Conservation (phyloP, 2,888 invertebrate genomes). For the Horisme vitalbata region DNA sequence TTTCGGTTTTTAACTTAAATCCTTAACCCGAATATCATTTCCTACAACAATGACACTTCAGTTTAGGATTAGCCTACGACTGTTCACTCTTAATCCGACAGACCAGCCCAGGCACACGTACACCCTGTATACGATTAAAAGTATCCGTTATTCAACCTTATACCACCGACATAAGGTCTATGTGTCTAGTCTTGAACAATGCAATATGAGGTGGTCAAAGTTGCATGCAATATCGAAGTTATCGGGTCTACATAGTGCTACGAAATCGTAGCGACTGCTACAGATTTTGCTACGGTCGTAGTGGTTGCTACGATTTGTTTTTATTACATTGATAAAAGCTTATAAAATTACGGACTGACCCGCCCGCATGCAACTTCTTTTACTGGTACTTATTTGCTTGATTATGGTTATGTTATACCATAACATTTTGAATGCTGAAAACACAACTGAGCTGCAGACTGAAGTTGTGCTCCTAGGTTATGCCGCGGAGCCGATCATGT, state of each 20-base stretch:
- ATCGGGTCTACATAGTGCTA: constrained; percentile 12
- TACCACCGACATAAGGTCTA: constrained; percentile 3
- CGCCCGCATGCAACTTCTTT: no score
- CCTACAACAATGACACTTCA: constrained; percentile 34
- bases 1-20: no score
- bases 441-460: no score
- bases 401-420: no score
- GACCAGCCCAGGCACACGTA: constrained; percentile 39
- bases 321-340: no score
- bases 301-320: constrained; percentile 3
- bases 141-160: constrained; percentile 7
- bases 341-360: no score
- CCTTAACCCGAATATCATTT: constrained; percentile 17
- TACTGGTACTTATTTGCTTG: no score
- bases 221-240: not conserved
- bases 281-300: constrained; percentile 5
- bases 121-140: constrained; percentile 24
- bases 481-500: no score
- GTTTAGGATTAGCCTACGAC: constrained; percentile 38
- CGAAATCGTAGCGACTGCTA: constrained; percentile 6
- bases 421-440: no score
- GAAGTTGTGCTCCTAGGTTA: no score
- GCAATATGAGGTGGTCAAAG: not conserved
- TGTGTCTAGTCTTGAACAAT: not conserved
- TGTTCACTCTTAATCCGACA: constrained; percentile 41